Evolutionary conservation across 2,797 vertebrate genomes (phyloP).

Genomic region (Anomalospiza imberbis): DNA sequence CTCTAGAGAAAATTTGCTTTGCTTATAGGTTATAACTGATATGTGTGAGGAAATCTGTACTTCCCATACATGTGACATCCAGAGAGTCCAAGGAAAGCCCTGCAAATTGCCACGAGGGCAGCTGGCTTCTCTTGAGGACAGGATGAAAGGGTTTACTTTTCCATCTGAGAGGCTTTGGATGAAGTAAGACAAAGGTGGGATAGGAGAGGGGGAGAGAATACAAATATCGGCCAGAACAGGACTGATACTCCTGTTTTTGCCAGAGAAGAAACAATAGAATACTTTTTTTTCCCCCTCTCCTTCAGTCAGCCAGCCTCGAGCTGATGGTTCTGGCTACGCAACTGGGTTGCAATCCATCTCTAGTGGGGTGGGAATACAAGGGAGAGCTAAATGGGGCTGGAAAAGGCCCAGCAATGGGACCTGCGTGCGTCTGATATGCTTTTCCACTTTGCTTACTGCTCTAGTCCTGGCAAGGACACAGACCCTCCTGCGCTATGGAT

Average conservation of each 20-base stretch:
- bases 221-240: slow-evolving; percentile 43
- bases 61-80: not conserved
- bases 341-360: slow-evolving; percentile 57
- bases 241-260: slow-evolving; percentile 47
- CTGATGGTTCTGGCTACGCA: slow-evolving; percentile 22
- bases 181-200: slow-evolving; percentile 65
- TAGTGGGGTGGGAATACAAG: slow-evolving; percentile 20
- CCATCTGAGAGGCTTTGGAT: slow-evolving; percentile 56
- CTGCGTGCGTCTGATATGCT: not conserved
- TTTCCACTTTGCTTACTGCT: slow-evolving; percentile 46
- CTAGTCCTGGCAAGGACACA: slow-evolving; percentile 46
- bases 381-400: slow-evolving; percentile 24
- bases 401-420: slow-evolving; percentile 13
- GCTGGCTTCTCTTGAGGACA: slow-evolving; percentile 28
- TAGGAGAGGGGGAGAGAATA: slow-evolving; percentile 52
- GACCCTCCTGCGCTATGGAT: slow-evolving; percentile 32
- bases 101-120: not conserved
- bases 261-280: slow-evolving; percentile 64
- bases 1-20: slow-evolving; percentile 35
- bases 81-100: slow-evolving; percentile 22
- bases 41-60: not conserved
- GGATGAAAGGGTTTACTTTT: slow-evolving; percentile 29
- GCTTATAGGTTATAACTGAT: not conserved
- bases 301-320: slow-evolving; percentile 63
- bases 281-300: slow-evolving; percentile 52